Conservation (phyloP, 2,888 invertebrate genomes). For the Ophioninae sp. region DNA sequence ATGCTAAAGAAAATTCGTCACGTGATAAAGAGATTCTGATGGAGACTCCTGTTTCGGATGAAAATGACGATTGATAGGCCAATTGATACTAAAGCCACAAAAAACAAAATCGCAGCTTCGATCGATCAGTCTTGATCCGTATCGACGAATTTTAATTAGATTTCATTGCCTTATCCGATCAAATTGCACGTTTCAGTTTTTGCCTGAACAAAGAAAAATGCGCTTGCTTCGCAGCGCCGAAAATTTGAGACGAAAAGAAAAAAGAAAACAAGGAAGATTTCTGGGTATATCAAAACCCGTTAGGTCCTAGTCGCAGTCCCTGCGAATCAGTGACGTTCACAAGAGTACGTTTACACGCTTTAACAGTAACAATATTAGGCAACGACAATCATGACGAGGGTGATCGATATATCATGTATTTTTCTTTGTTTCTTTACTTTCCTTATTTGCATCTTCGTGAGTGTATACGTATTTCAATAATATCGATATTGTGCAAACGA, state of each 20-base stretch:
- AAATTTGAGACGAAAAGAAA: not conserved
- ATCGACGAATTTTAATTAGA: conserved; percentile 4
- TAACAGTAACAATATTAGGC: conserved; percentile 58
- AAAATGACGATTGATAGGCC: not conserved
- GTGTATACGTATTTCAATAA: conserved; percentile 14
- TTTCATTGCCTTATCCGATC: not conserved
- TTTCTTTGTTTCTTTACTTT: conserved; percentile 1
- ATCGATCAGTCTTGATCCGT: not conserved
- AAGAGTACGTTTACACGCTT: conserved; percentile 52
- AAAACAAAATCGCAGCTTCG: not conserved
- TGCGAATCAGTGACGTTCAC: conserved; percentile 51
- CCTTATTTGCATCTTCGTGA: conserved; percentile 19
- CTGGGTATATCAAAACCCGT: conserved; percentile 36
- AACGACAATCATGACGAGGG: conserved; percentile 75
- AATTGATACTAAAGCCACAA: not conserved
- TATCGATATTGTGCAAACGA: conserved; percentile 61
- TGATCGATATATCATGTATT: conserved; percentile 61
- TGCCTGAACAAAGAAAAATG: conserved; percentile 1
- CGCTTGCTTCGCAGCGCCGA: not conserved
- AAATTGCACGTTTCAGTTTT: not conserved
- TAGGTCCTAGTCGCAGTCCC: conserved; percentile 57
- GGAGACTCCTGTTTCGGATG: not conserved
- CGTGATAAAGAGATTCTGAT: not conserved
- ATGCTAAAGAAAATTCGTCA: not conserved
- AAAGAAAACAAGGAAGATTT: not conserved